These are phyloP conservation scores for Nematolebias whitei DNA, from an alignment of 2,113 vertebrate genomes.

Conservation along the genomic window DNA sequence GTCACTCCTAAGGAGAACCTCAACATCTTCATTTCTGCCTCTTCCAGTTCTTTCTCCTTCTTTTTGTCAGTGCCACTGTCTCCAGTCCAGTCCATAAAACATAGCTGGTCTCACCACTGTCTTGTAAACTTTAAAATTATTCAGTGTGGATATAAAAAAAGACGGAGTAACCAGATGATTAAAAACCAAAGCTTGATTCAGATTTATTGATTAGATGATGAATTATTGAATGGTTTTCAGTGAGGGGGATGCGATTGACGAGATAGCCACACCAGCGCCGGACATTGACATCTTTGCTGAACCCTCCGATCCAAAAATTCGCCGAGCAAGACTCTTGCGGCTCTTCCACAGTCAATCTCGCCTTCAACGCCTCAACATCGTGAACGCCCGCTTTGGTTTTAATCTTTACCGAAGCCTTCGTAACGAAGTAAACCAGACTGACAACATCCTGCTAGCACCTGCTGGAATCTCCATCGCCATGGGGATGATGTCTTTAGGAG, in stretches of 20 bases:
- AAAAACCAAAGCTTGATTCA: not conserved
- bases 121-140: no score
- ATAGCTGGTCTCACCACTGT: no score
- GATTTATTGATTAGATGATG: not conserved
- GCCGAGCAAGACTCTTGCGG: slow-evolving; percentile 83
- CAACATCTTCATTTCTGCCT: no score
- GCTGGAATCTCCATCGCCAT: slow-evolving; percentile 94
- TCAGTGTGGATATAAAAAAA: no score
- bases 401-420: slow-evolving; percentile 88
- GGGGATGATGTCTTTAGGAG: slow-evolving; percentile 92
- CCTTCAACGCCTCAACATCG: slow-evolving; percentile 90
- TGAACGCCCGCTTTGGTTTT: slow-evolving; percentile 92
- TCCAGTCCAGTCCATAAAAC: no score
- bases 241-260: slow-evolving; percentile 85
- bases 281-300: slow-evolving; percentile 83
- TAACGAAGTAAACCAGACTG: slow-evolving; percentile 80
- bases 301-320: slow-evolving; percentile 79
- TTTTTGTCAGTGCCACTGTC: no score
- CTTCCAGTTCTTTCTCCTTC: no score
- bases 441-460: slow-evolving; percentile 93
- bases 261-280: slow-evolving; percentile 77
- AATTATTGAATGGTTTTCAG: slow-evolving; percentile 47
- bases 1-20: no score
- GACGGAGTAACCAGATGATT: not conserved
- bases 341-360: slow-evolving; percentile 91